These are phyloP conservation scores for Gandaritis pyraliata DNA, from an alignment of 2,888 invertebrate genomes.

Conservation along the genomic window DNA sequence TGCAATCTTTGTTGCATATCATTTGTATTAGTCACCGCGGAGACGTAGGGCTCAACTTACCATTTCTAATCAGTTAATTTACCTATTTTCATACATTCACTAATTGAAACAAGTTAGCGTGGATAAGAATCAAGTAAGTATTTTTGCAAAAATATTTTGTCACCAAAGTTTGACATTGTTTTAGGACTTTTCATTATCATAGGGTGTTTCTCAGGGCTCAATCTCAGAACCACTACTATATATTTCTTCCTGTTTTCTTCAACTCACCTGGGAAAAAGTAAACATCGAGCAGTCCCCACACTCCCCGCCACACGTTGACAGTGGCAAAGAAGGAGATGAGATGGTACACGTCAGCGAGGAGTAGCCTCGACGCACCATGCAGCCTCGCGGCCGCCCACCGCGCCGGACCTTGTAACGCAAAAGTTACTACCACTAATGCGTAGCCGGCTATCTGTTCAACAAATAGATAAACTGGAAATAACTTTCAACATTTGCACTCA, in stretches of 20 bases:
- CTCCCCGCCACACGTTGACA: constrained; percentile 94
- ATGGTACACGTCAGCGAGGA: constrained; percentile 91
- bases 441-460: constrained; percentile 88
- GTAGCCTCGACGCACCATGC: constrained; percentile 86
- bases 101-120: too few relatives aligned
- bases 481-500: neutral
- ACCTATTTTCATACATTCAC: too few relatives aligned
- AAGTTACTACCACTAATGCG: constrained; percentile 88
- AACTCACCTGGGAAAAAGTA: constrained; percentile 91
- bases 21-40: too few relatives aligned
- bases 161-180: too few relatives aligned
- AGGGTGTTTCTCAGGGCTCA: neutral
- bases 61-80: too few relatives aligned
- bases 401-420: constrained; percentile 89
- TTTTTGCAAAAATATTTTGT: too few relatives aligned
- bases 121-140: too few relatives aligned
- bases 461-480: constrained; percentile 6
- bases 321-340: constrained; percentile 91
- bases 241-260: too few relatives aligned
- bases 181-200: too few relatives aligned
- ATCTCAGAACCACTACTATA: too few relatives aligned
- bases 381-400: constrained; percentile 88
- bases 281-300: constrained; percentile 92
- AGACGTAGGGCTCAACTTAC: too few relatives aligned
- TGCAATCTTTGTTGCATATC: too few relatives aligned